Base-by-base conservation (phyloP, 2,888 invertebrate species). In the Oligia fasciuncula region DNA sequence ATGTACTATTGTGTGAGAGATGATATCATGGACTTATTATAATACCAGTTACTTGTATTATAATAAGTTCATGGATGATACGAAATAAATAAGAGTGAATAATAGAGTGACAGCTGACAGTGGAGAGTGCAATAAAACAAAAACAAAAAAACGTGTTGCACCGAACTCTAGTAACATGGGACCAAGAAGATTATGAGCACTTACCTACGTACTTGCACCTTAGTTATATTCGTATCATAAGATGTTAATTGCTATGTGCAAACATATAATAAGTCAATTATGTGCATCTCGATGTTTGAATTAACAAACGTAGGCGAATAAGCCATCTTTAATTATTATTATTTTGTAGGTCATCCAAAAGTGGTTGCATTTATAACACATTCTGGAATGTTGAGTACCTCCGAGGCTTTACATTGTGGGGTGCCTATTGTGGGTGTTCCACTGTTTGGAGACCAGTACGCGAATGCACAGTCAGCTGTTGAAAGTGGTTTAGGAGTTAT, bases 391-490 rank as follows among this genome's bases (percentile, higher is more conserved):
- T 51, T 51, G 51, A 51, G 51, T 51, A 51, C 95, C 11, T 95
- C 95, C 6, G 97, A 97, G 89, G 96, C 97, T 9, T 94, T 97
- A 63, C 95, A 97, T 81, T 91, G 90, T 78, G 92, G 91, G n/a
- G 89, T 91, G 13, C 92, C 97, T 49, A 92, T 96, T 63, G 87
- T 97, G 13, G 93, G 95, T 69, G 94, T 97, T 88, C 97, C 97
- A 19, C 94, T 97, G 76, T 97, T 95, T 87, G 97, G 97, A 19
- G 97, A 97, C 87, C 97, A 97, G 88, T 94, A 94, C 85, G 93
- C 94, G 2, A 97, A 97, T 89, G 96, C 97, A 35, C 92, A 91
- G 68, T 94, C 95, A 2, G 90, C 96, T 9, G 93, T 94, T 85
- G 95, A 95, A 73, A 93, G 90, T 73, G 97, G 97, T 3, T 94